Percentiles rank a stretch among this genome's conserved stretches.
These are phyloP conservation scores for Pollicipes pollicipes DNA, from an alignment of 1,140 invertebrate genomes.

Conservation along the genomic window DNA sequence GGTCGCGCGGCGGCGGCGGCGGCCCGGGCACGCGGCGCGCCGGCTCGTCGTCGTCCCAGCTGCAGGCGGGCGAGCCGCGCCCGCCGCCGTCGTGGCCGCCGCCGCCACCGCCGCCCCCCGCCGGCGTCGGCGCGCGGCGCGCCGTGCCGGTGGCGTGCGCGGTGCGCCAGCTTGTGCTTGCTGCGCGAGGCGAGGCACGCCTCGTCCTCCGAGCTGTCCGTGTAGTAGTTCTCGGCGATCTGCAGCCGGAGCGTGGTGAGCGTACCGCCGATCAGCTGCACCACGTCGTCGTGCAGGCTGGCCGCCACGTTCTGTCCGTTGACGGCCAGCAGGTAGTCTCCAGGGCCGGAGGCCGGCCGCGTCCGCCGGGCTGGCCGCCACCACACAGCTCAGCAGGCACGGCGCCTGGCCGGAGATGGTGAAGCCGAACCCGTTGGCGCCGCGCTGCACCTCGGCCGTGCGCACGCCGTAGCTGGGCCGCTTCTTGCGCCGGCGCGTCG, in stretches of 20 bases:
- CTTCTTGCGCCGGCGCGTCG: no score
- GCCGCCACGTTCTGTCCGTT: slow-evolving; percentile 75
- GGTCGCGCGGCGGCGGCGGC: no score
- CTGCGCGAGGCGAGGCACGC: no score
- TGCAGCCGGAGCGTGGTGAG: slow-evolving; percentile 57
- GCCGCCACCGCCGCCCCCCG: no score
- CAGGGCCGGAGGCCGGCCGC: slow-evolving; percentile 64
- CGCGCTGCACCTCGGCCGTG: slow-evolving; percentile 64
- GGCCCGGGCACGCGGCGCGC: no score
- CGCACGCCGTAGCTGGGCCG: slow-evolving; percentile 61
- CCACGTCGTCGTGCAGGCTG: slow-evolving; percentile 78
- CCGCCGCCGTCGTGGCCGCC: no score
- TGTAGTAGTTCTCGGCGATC: slow-evolving; percentile 70
- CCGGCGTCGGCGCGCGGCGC: no score
- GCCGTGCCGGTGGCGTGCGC: no score
- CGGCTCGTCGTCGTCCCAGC: no score
- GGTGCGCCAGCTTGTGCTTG: no score
- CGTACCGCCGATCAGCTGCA: slow-evolving; percentile 66
- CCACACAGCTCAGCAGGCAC: slow-evolving; percentile 72
- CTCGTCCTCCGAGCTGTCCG: no score
- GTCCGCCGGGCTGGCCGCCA: slow-evolving; percentile 62
- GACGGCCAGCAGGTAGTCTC: slow-evolving; percentile 78
- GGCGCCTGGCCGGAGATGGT: slow-evolving; percentile 86
- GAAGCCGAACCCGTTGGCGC: slow-evolving; percentile 72
- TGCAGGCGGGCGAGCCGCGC: no score